A percentile compares a stretch with the other conserved stretches of the same genome.
These are phyloP conservation scores for Thryonomys swinderianus DNA, from an alignment of 2,113 vertebrate species.

Conservation along the genomic window DNA sequence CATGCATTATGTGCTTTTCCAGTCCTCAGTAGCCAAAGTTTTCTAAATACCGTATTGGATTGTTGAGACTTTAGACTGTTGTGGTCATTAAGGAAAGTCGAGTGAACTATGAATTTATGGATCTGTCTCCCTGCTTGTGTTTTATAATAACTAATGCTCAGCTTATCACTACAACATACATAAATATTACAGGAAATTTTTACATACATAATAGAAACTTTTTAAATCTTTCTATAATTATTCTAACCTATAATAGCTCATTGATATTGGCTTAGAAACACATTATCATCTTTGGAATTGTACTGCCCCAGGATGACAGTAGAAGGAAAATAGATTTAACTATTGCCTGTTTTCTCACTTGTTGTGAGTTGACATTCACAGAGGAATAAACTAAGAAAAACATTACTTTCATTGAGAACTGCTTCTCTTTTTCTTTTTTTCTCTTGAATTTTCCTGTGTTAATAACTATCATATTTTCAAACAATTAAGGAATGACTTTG, in stretches of 20 bases:
- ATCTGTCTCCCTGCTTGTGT: neutral
- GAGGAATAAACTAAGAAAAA: neutral
- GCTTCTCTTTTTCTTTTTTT: neutral
- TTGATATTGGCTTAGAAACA: neutral
- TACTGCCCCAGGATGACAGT: neutral
- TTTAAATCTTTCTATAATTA: neutral
- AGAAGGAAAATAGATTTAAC: conserved; percentile 13
- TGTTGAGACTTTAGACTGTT: neutral
- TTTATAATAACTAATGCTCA: neutral
- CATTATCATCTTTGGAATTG: neutral
- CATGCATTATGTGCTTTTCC: neutral
- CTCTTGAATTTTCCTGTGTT: neutral
- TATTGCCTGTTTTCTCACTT: neutral
- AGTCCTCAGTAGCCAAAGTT: neutral
- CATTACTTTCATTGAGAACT: neutral
- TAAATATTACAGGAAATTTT: neutral
- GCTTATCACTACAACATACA: neutral
- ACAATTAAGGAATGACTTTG: conserved; percentile 44
- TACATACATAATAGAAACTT: neutral
- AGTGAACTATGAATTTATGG: neutral
- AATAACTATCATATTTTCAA: conserved; percentile 43
- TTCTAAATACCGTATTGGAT: too few relatives aligned
- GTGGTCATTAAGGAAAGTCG: neutral
- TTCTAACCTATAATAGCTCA: neutral
- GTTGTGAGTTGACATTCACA: neutral